A percentile compares a stretch with the other conserved stretches of the same genome.
These are phyloP conservation scores for Steinernema khuongi DNA, from an alignment of 1,140 invertebrate genomes.

Conservation along the genomic window DNA sequence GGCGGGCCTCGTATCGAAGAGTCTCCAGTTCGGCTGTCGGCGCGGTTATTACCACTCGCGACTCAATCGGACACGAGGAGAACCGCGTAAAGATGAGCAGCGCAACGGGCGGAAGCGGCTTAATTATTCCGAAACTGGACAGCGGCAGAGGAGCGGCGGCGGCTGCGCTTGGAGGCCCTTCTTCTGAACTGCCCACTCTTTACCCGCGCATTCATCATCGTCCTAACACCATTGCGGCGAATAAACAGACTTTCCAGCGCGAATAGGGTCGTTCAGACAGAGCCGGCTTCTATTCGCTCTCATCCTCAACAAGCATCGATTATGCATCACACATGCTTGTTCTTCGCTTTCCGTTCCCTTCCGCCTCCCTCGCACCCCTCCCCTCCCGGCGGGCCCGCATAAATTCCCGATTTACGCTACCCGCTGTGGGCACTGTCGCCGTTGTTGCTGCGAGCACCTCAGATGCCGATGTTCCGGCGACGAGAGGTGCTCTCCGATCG, in stretches of 20 bases:
- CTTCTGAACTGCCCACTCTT: not conserved
- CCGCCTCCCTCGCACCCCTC: conserved; percentile 10
- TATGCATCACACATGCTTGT: conserved; percentile 14
- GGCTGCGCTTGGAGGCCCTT: too few relatives aligned
- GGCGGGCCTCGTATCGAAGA: too few relatives aligned
- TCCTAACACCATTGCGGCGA: not conserved
- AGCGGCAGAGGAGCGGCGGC: too few relatives aligned
- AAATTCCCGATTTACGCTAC: not conserved
- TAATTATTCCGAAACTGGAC: too few relatives aligned
- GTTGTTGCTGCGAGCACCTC: not conserved
- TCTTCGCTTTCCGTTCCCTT: conserved; percentile 3
- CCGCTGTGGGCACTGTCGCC: not conserved
- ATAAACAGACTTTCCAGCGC: not conserved
- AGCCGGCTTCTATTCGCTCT: conserved; percentile 1
- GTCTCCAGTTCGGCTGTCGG: too few relatives aligned
- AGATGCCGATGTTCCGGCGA: too few relatives aligned
- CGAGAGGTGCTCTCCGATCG: too few relatives aligned
- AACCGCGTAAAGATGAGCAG: too few relatives aligned
- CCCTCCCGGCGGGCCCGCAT: not conserved
- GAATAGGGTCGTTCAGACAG: not conserved
- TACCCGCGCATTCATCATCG: not conserved
- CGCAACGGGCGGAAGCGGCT: too few relatives aligned
- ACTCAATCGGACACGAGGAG: too few relatives aligned
- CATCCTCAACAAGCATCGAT: conserved; percentile 15
- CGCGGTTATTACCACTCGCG: too few relatives aligned